Conservation (phyloP, 2,113 vertebrate genomes). For the Terrapene triunguis region DNA sequence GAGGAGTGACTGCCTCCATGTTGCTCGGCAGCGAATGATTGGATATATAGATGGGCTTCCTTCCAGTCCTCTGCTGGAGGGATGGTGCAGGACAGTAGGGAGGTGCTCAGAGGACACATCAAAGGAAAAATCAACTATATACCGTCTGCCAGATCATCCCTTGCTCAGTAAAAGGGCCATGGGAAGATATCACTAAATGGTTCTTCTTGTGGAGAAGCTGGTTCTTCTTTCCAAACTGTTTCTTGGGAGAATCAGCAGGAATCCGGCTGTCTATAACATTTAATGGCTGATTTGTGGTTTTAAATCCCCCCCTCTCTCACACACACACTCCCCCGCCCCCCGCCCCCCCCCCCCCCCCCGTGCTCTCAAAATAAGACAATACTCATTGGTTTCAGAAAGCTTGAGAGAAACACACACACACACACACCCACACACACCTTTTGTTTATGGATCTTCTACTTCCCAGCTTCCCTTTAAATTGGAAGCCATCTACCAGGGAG, state of each 20-base stretch:
- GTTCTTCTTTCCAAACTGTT: background rate
- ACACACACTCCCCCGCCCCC: accelerated
- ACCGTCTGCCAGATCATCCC: background rate
- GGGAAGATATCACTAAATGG: background rate
- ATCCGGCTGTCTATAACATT: background rate
- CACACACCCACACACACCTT: background rate
- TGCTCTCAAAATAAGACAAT: no score
- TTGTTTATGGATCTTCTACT: background rate
- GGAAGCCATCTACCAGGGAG: background rate
- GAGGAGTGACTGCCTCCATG: background rate
- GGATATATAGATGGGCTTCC: background rate
- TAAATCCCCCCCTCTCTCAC: background rate
- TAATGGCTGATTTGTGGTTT: background rate
- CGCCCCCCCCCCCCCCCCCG: no score
- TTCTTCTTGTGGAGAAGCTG: background rate
- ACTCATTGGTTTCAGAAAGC: background rate
- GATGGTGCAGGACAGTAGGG: background rate
- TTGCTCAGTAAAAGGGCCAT: background rate
- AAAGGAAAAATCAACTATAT: background rate
- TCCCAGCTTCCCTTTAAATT: background rate
- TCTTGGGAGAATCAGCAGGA: background rate
- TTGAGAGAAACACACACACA: background rate
- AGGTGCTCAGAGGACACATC: background rate
- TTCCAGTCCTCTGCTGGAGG: background rate
- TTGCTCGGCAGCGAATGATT: background rate